phyloP scores from a whole-genome alignment of 30 jellyfish, hydroid and myxozoan species.

The Aurelia aurita complex sp. Pacific region DNA sequence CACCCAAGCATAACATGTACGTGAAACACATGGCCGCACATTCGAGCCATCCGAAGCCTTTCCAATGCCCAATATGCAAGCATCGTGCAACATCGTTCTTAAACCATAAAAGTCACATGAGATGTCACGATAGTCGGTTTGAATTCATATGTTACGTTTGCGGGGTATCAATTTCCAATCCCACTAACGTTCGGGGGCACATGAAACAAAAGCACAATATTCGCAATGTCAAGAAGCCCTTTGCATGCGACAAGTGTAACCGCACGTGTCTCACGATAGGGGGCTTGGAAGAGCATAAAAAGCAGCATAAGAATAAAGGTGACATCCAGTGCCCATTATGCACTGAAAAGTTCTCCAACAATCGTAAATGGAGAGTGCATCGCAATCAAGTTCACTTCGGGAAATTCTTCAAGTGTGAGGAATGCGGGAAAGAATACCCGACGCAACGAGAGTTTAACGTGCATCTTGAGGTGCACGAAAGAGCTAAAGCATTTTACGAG shows the following conservation, averaged over 20 bases:
- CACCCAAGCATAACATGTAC: neutral
- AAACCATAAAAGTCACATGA: neutral
- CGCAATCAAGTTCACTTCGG: neutral
- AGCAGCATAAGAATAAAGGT: neutral
- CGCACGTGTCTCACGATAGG: slow-evolving; percentile 21
- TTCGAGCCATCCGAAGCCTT: slow-evolving; percentile 31
- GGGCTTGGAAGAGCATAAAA: slow-evolving; percentile 15
- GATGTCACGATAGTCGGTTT: slow-evolving; percentile 8
- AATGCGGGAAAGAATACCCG: neutral
- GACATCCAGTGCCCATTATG: neutral
- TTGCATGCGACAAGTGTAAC: slow-evolving; percentile 16
- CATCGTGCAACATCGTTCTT: neutral
- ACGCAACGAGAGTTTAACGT: neutral
- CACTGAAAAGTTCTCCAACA: slow-evolving; percentile 17
- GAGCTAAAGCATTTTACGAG: neutral
- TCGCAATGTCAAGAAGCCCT: neutral
- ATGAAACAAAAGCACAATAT: slow-evolving; percentile 19
- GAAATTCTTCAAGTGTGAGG: neutral
- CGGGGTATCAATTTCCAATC: neutral
- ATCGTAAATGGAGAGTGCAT: neutral
- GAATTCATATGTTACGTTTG: slow-evolving; percentile 12
- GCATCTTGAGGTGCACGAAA: no score
- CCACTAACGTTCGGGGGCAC: neutral
- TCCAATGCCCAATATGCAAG: slow-evolving; percentile 9
- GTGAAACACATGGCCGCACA: slow-evolving; percentile 28